Evolutionary conservation across 2,888 invertebrate genomes (phyloP).

Genomic region (Pterostichus madidus): DNA sequence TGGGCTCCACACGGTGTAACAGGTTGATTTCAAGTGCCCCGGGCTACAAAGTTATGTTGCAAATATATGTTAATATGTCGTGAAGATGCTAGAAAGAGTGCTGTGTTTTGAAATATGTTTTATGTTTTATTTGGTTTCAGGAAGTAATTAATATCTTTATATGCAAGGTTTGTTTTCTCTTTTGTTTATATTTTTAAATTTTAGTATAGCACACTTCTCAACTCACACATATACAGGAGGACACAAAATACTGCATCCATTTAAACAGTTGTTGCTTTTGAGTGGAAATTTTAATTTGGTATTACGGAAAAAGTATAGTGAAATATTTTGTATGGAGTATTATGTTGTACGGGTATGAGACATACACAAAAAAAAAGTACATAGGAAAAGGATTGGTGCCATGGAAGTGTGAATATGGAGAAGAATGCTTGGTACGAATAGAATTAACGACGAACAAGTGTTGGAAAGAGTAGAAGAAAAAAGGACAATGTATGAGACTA

Average conservation of each 20-base stretch:
- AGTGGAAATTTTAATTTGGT: too few relatives aligned
- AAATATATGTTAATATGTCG: slow-evolving; percentile 56
- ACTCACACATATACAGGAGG: neutral
- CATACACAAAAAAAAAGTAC: too few relatives aligned
- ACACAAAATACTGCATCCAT: too few relatives aligned
- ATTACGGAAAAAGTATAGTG: too few relatives aligned
- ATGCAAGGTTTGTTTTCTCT: slow-evolving; percentile 9
- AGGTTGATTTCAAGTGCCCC: slow-evolving; percentile 36
- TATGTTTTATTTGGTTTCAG: slow-evolving; percentile 23
- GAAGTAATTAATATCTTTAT: slow-evolving; percentile 31
- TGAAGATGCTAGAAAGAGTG: slow-evolving; percentile 16
- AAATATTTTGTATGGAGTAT: too few relatives aligned
- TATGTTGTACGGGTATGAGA: too few relatives aligned
- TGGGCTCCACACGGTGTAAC: slow-evolving; percentile 47
- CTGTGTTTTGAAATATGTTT: slow-evolving; percentile 32
- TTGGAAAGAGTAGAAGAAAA: too few relatives aligned
- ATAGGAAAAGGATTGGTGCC: too few relatives aligned
- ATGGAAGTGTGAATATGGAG: too few relatives aligned
- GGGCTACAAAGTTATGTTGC: slow-evolving; percentile 5
- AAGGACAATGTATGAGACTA: too few relatives aligned
- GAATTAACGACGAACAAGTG: too few relatives aligned
- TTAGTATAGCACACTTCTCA: neutral
- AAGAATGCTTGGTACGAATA: too few relatives aligned
- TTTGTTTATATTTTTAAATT: neutral
- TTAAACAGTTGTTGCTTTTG: neutral